Conservation (phyloP, 64 coral and sea anemone genomes). For the Dendrophyllia cribrosa region DNA sequence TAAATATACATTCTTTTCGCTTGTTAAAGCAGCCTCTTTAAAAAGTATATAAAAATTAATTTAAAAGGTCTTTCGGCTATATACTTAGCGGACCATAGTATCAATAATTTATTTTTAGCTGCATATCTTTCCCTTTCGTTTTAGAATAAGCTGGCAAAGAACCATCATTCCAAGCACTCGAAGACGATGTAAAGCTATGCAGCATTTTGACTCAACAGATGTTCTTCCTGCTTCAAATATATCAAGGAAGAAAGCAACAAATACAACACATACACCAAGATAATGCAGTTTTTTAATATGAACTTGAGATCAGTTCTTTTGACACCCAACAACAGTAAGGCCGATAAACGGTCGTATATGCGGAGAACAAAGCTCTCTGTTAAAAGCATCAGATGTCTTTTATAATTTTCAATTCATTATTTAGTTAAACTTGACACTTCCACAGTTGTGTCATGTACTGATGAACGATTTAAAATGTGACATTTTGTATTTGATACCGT, state of each 20-base stretch:
- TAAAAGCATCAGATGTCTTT: background rate
- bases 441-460: background rate
- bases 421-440: no score
- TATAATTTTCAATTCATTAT: no score
- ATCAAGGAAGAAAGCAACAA: background rate
- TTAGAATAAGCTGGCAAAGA: slow-evolving; percentile 23
- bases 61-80: no score
- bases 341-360: no score
- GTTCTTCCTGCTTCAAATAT: background rate
- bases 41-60: no score
- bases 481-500: slow-evolving; percentile 23
- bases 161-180: slow-evolving; percentile 1
- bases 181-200: background rate
- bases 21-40: no score
- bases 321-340: no score
- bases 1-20: no score
- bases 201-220: background rate
- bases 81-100: no score
- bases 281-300: slow-evolving; percentile 3
- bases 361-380: background rate
- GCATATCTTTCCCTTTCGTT: background rate
- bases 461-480: background rate
- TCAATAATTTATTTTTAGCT: background rate
- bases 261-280: background rate
- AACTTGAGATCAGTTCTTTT: no score